These are phyloP conservation scores for Argyresthia goedartella DNA, from an alignment of 2,888 invertebrate species.

Conservation along the genomic window DNA sequence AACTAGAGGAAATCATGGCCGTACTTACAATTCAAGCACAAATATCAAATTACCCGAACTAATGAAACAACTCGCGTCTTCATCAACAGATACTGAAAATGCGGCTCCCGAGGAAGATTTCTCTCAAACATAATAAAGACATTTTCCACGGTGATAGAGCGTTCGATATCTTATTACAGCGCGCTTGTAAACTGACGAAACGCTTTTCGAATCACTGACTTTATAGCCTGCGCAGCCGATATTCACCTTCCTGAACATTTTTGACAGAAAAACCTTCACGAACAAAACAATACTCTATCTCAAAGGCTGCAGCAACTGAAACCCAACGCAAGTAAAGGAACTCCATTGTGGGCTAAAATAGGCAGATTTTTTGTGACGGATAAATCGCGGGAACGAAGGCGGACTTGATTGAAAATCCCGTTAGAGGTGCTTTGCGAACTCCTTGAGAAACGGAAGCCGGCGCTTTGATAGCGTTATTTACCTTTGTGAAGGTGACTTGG, in stretches of 20 bases:
- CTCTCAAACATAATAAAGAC: constrained; percentile 41
- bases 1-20: not conserved
- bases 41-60: no score
- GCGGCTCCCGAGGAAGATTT: constrained; percentile 13
- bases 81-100: not conserved
- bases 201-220: constrained; percentile 51
- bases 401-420: constrained; percentile 45
- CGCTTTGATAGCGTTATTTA: not conserved
- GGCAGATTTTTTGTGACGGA: constrained; percentile 51
- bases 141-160: constrained; percentile 47
- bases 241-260: constrained; percentile 35
- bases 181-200: constrained; percentile 52
- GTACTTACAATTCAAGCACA: no score
- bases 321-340: constrained; percentile 13
- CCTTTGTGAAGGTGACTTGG: no score
- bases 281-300: constrained; percentile 21
- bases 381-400: constrained; percentile 34
- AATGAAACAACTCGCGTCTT: not conserved
- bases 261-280: constrained; percentile 10
- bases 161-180: constrained; percentile 55
- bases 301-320: constrained; percentile 13
- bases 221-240: constrained; percentile 44
- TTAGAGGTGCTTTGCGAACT: constrained; percentile 28
- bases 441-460: constrained; percentile 16
- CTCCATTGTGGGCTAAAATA: constrained; percentile 25